These are phyloP conservation scores for Glyphotaelius pellucidus DNA, from an alignment of 2,888 invertebrate species.

Conservation along the genomic window DNA sequence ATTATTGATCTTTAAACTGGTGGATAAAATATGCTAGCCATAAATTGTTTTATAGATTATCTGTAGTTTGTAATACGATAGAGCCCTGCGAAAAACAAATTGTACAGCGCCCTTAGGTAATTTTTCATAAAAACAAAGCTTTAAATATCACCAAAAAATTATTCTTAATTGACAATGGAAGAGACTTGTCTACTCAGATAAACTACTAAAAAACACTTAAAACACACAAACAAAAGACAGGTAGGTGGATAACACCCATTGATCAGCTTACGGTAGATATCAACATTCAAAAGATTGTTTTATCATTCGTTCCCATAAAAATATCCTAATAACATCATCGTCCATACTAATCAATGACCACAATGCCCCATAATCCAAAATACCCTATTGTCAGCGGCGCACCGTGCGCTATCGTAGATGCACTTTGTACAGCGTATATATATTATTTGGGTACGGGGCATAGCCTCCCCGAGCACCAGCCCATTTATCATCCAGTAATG, in stretches of 20 bases:
- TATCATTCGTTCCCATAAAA: neutral
- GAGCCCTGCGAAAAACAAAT: no score
- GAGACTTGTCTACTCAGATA: no score
- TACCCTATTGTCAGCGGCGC: neutral
- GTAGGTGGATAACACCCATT: neutral
- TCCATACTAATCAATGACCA: neutral
- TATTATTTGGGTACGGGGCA: neutral
- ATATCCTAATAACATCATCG: neutral
- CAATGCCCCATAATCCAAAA: neutral
- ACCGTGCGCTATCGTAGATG: neutral
- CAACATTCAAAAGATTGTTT: neutral
- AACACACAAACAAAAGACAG: no score
- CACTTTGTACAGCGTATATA: neutral
- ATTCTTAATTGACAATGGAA: no score
- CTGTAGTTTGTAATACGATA: no score
- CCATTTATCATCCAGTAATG: slow-evolving; percentile 33
- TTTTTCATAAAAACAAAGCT: no score
- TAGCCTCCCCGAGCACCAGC: neutral
- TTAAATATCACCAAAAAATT: no score
- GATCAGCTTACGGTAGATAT: neutral
- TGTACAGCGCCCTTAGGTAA: no score
- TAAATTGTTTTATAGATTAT: no score
- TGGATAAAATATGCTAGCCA: no score
- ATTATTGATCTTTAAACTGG: no score
- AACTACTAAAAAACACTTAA: no score